Base-by-base conservation (phyloP, 2,113 vertebrate genomes). In the Cinclus mexicanus region DNA sequence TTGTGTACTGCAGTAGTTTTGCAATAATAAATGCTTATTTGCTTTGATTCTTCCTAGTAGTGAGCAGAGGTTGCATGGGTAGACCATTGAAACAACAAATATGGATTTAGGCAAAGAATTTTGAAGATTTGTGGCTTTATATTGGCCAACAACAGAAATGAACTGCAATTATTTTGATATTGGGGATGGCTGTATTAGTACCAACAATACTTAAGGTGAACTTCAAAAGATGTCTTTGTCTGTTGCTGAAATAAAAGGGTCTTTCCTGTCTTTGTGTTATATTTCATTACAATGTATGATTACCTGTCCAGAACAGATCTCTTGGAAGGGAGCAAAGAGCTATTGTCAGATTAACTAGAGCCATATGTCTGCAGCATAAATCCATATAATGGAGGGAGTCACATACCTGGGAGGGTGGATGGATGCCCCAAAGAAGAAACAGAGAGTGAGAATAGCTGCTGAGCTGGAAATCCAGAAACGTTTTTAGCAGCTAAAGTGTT, bases 261-360 rank as follows among this genome's bases (percentile, higher is more conserved):
- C 14, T 78, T 76, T 84, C 44, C 44, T 86, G 81, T 75, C 69
- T 93, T 77, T 84, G 56, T 75, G 52, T 72, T 56, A 35, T 91
- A 85, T 96, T 96, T 96, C 89, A 94, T 89, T 81, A 81, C 67
- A 87, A 85, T 63, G 55, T 94, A 91, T 60, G 67, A 59, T 90
- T 93, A 91, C 39, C 23, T 83, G 55, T 87, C 85, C 3, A 3
- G 68, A 93, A 92, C 18, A 76, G 77, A 95, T 91, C 88, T 81
- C 67, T 71, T 53, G 64, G 80, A 92, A 92, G 19, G 39, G 39
- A 94, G 75, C 22, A 71, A 71, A 94, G 70, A 95, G 44, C 91
- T 91, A 78, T 89, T 89, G 87, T 94, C 80, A 96, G 91, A 85
- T 87, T 96, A 97, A 96, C 87, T 71, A 65, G 71, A 87, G 70